These are phyloP conservation scores for Oryzaephilus surinamensis DNA, from an alignment of 1,140 invertebrate genomes.

Conservation along the genomic window DNA sequence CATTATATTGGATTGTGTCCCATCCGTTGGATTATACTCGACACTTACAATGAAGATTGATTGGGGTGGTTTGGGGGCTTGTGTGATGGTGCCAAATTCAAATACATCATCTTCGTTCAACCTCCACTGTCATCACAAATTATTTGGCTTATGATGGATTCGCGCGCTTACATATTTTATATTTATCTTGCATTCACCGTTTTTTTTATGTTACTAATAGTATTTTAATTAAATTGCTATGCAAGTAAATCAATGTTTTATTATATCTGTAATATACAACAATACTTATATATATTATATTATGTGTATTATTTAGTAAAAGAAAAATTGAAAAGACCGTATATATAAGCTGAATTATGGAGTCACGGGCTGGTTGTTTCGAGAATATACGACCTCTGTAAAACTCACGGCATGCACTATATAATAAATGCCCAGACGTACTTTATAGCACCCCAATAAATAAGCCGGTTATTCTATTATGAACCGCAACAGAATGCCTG, in stretches of 20 bases:
- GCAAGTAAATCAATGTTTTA: no score
- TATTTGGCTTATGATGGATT: no score
- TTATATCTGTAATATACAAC: no score
- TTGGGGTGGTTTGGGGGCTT: constrained; percentile 14
- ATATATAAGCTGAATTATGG: constrained; percentile 18
- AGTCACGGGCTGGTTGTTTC: constrained; percentile 20
- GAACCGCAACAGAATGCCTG: constrained; percentile 24
- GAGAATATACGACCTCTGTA: constrained; percentile 22
- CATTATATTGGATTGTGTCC: constrained; percentile 25
- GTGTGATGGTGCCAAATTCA: no score
- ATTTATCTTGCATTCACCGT: no score
- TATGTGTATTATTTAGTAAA: no score
- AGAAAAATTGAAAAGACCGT: not conserved
- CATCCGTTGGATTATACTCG: constrained; percentile 20
- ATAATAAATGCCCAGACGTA: constrained; percentile 31
- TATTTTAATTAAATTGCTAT: no score
- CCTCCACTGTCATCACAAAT: constrained; percentile 28
- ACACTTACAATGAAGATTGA: constrained; percentile 25
- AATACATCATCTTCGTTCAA: constrained; percentile 26
- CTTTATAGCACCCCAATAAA: constrained; percentile 29
- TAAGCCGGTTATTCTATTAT: constrained; percentile 31
- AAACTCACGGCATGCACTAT: constrained; percentile 22
- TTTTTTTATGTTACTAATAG: no score
- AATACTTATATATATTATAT: no score
- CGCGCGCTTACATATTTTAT: no score